These are phyloP conservation scores for Cassiopea andromeda DNA, from an alignment of 30 jellyfish, hydroid and myxozoan genomes.

Conservation along the genomic window DNA sequence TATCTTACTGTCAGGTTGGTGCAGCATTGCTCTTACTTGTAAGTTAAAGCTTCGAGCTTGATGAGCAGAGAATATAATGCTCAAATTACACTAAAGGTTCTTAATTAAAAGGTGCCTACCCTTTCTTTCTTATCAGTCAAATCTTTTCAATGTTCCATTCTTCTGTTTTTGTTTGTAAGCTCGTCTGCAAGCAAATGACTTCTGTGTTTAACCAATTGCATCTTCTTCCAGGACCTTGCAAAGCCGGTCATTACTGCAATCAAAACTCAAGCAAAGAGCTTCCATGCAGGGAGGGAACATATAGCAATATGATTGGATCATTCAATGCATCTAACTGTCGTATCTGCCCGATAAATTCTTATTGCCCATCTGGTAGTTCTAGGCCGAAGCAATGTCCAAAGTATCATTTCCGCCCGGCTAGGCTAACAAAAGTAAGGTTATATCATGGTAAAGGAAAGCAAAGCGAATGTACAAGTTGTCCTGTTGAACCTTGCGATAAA, in stretches of 20 bases:
- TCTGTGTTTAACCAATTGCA: not conserved
- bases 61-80: not conserved
- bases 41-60: too few species aligned
- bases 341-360: conserved; percentile 18
- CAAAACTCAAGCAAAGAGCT: conserved; percentile 6
- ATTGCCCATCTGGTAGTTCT: conserved; percentile 13
- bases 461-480: conserved; percentile 17
- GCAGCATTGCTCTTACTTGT: too few species aligned
- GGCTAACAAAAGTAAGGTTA: not conserved
- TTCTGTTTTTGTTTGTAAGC: not conserved
- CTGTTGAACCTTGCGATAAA: conserved; percentile 43
- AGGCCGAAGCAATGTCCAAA: conserved; percentile 17
- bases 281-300: conserved; percentile 61
- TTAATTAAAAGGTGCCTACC: too few species aligned
- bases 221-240: conserved; percentile 27
- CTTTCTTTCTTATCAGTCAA: too few species aligned
- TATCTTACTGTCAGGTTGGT: too few species aligned
- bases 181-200: too few species aligned
- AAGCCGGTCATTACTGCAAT: conserved; percentile 50
- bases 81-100: too few species aligned
- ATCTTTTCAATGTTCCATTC: not conserved
- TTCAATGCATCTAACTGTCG: conserved; percentile 17
- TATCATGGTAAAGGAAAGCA: not conserved
- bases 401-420: conserved; percentile 1
- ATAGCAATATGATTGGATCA: conserved; percentile 42